Percentiles rank a stretch among this genome's conserved stretches.
These are phyloP conservation scores for cat (Felis catus) DNA, from an alignment of 2,113 vertebrate genomes.

Conservation along the genomic window DNA sequence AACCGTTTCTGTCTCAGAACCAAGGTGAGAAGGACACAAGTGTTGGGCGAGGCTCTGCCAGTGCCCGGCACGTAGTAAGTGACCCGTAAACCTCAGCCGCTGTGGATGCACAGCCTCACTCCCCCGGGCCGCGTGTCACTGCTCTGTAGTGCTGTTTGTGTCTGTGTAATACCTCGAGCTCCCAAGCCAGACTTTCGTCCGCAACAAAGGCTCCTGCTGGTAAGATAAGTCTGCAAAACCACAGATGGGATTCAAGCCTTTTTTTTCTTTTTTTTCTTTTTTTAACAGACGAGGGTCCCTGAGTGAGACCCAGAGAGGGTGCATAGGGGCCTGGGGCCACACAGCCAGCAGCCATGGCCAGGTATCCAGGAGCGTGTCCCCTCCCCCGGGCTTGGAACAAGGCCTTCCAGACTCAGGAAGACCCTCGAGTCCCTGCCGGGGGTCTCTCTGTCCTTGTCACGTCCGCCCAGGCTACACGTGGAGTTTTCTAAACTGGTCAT, in stretches of 20 bases:
- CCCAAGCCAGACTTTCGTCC: not conserved
- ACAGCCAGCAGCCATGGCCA: not conserved
- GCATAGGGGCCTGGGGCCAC: not conserved
- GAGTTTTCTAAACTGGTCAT: rapidly evolving
- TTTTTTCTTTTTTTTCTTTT: not conserved
- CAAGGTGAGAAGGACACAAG: rapidly evolving
- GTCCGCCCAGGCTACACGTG: rapidly evolving
- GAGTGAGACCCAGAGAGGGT: not conserved
- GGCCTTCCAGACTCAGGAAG: not conserved
- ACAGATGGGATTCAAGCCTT: not conserved
- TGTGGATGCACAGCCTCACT: rapidly evolving
- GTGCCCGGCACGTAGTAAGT: rapidly evolving
- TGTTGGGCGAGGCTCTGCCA: not conserved
- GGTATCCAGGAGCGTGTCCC: not conserved
- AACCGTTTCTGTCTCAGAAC: not conserved
- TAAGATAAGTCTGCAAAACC: not conserved
- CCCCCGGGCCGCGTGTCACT: rapidly evolving
- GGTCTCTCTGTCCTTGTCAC: not conserved
- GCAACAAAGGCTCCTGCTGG: rapidly evolving
- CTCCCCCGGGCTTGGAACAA: not conserved
- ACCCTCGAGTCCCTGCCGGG: no score
- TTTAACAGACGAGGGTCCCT: no score
- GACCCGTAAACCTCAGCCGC: rapidly evolving
- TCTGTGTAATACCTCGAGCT: rapidly evolving
- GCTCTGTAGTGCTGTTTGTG: rapidly evolving